phyloP scores from a whole-genome alignment of 64 coral and sea anemone genomes.

The Pocillopora damicornis region DNA sequence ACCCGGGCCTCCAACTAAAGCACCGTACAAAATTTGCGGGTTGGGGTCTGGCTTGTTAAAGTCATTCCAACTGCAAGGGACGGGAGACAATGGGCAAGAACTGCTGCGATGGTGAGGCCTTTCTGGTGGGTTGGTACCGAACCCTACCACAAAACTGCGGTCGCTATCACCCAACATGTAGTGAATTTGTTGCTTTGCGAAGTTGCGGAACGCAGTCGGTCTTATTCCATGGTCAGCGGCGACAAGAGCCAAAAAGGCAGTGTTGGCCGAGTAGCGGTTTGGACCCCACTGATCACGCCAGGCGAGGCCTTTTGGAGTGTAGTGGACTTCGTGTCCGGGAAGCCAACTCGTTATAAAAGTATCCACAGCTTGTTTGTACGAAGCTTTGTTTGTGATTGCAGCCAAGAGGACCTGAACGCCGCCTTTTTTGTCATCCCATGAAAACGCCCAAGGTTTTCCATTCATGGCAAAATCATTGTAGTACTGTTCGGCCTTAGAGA shows the following conservation, averaged over 20 bases:
- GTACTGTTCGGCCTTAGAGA: constrained; percentile 49
- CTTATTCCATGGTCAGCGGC: constrained; percentile 45
- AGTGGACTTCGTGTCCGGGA: constrained; percentile 19
- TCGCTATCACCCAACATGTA: constrained; percentile 56
- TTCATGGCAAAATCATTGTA: constrained; percentile 13
- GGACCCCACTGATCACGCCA: constrained; percentile 56
- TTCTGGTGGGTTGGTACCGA: constrained; percentile 55
- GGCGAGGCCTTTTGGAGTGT: constrained; percentile 47
- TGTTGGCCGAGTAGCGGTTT: constrained; percentile 73
- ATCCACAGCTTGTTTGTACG: constrained; percentile 33
- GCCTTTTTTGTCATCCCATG: constrained; percentile 66
- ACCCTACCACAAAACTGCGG: constrained; percentile 66
- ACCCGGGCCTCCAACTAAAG: constrained; percentile 54
- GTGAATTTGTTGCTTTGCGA: constrained; percentile 59
- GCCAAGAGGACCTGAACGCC: constrained; percentile 24
- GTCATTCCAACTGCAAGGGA: constrained; percentile 35
- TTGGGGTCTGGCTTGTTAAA: constrained; percentile 37
- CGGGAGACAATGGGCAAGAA: constrained; percentile 40
- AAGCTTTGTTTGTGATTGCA: constrained; percentile 28
- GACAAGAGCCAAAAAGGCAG: constrained; percentile 42
- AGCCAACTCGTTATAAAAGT: constrained; percentile 38
- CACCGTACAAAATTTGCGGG: constrained; percentile 55
- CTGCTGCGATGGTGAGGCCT: constrained; percentile 62
- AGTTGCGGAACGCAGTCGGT: constrained; percentile 18
- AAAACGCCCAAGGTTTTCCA: constrained; percentile 32